Conservation (phyloP, 2,797 vertebrate species). For the Anniella stebbinsi region DNA sequence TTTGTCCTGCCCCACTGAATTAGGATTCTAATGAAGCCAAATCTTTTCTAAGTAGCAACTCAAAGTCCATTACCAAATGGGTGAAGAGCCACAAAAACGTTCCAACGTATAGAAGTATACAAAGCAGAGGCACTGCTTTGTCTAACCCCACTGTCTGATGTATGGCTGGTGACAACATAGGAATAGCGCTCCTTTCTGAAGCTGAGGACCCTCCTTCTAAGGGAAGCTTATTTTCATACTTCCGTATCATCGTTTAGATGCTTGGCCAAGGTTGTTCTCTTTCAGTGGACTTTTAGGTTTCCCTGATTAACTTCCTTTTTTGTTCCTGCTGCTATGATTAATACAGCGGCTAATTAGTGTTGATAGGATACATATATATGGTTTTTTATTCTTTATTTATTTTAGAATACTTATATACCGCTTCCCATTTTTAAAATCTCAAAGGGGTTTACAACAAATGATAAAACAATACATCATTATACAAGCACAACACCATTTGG, state of each 20-base stretch:
- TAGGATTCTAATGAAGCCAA: background rate
- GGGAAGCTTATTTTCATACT: background rate
- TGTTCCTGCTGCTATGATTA: background rate
- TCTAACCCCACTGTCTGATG: background rate
- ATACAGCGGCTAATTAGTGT: background rate
- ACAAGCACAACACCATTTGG: too few relatives aligned
- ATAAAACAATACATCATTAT: too few relatives aligned
- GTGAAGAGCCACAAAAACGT: background rate
- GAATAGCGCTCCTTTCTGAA: background rate
- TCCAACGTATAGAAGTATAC: background rate
- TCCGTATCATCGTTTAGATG: background rate
- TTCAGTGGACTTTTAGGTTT: background rate
- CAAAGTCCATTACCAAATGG: background rate
- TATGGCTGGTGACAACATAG: background rate
- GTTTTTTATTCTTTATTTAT: background rate
- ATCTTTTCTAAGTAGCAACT: conserved; percentile 23
- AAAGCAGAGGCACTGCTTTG: background rate
- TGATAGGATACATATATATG: background rate
- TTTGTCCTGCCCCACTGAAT: background rate
- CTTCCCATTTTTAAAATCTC: too few relatives aligned
- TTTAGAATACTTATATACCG: background rate
- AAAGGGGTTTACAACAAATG: too few relatives aligned
- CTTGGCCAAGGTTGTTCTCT: background rate
- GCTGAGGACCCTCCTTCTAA: too few relatives aligned
- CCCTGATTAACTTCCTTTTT: background rate